A percentile compares a stretch with the other conserved stretches of the same genome.
phyloP scores from a whole-genome alignment of 2,797 vertebrate genomes.

The Bradypodion ventrale region DNA sequence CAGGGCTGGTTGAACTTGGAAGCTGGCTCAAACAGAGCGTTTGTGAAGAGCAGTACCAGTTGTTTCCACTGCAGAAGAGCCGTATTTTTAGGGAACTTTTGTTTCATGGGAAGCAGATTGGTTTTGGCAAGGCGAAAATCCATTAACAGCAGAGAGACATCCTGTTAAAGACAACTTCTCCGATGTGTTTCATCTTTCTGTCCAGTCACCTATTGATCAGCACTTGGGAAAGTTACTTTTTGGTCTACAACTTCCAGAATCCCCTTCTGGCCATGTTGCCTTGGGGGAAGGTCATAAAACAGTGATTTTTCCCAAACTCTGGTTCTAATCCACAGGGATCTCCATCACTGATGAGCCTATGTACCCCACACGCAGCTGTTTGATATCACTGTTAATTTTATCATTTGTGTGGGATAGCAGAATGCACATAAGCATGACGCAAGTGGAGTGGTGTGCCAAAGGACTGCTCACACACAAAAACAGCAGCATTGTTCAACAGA shows the following conservation, averaged over 20 bases:
- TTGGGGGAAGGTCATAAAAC: background rate
- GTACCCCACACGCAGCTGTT: no score
- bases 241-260: background rate
- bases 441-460: no score
- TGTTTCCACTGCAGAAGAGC: background rate
- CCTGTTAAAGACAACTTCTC: background rate
- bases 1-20: conserved; percentile 55
- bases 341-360: no score
- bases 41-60: background rate
- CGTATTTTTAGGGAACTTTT: background rate
- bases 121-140: background rate
- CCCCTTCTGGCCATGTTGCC: background rate
- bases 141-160: background rate
- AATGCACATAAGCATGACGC: no score
- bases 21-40: conserved; percentile 8
- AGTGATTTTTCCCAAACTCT: no score
- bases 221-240: background rate
- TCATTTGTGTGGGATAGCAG: no score
- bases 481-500: no score
- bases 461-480: no score
- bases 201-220: background rate
- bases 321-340: no score
- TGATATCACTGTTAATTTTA: no score
- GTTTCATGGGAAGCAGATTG: background rate
- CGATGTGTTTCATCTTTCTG: background rate